Base-by-base conservation (phyloP, 1,140 invertebrate genomes). In the Eriocheir sinensis region DNA sequence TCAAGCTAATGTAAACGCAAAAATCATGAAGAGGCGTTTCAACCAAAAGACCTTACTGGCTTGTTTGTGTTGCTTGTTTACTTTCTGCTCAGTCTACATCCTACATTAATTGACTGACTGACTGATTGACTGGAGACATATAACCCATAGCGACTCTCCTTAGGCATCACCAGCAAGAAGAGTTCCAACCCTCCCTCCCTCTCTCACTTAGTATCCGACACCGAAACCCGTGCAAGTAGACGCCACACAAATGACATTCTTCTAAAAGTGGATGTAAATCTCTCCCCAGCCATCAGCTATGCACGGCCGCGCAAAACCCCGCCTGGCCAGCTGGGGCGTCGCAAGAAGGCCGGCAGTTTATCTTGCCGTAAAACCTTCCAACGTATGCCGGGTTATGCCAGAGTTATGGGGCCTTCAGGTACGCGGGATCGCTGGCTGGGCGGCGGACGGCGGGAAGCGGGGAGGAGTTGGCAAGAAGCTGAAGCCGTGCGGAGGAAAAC, bases 351-450 rank as follows among this genome's bases (percentile, higher is more conserved):
- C 34, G 34, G 81, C 81, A 85, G 34, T 85, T 85, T 85, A 85
- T 85, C 81, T 85, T 85, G 34, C 34, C 81, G 81, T 85, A 85
- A 85, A 85, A 85, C 34, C 81, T 41, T 85, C 81, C 81, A 85
- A 85, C 81, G 36, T 85, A 36, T 41, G 81, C 81, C 81, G 36
- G 81, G 81, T 85, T 85, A 85, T 17, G 81, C 34, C 34, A 85
- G 81, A 85, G 38, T 85, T 85, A 85, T 85, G 81, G 81, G 15
- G 81, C 30, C 81, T 38, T 36, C 81, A 85, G 81, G 81, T 85
- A 41, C 34, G 81, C 30, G 36, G 81, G 81, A 85, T 41, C 34
- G 81, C 81, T 41, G 81, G 53, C 9, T 36, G 34, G 38, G 81
- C 21, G 81, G 38, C 12, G 27, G 81, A 8, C 21, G 38, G 81